Base-by-base conservation (phyloP, 1,140 invertebrate species). In the Dolichoris vasculosae region DNA sequence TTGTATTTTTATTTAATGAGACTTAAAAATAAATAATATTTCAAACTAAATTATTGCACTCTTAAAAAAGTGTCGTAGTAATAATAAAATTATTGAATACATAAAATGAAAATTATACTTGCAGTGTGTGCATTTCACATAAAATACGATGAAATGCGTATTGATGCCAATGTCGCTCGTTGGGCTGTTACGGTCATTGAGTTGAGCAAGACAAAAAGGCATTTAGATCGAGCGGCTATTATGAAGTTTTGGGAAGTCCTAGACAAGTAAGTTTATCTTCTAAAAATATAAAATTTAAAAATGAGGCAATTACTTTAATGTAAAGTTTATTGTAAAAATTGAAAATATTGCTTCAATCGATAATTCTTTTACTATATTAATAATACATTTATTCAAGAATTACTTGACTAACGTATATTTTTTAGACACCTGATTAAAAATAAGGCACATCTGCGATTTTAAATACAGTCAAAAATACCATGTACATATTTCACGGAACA, bases 181-280 rank as follows among this genome's bases (percentile, higher is more conserved):
- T 99, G 99, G 99, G 97, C 97, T 40, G 99, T 99, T 0, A 97
- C 97, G 40, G 96, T 99, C 26, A 96, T 99, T 71, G 96, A 98
- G 91, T 93, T 99, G 11, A 99, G 98, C 78, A 95, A 97, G 89
- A 97, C 97, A 75, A 99, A 99, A 94, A 94, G 99, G 55, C 99
- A 99, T 95, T 96, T 99, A 88, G 99, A 99, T 94, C 94, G 98
- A 90, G 98, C 99, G 64, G 97, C 97, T 63, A 94, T 99, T 51
- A 97, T 99, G 95, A 95, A 96, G 87, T 99, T 99, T 93, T 99
- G 99, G 99, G 98, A 99, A 94, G 96, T 96, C 87, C 94, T 99
- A 17, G 98, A 99, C 92, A 97, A 96, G 97, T 99, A 95, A 93
- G 95, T 94, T 80, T 1, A 2, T 7, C 8, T 55, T 38, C 23